Conservation (phyloP, 1,140 invertebrate genomes). For the Mya arenaria region DNA sequence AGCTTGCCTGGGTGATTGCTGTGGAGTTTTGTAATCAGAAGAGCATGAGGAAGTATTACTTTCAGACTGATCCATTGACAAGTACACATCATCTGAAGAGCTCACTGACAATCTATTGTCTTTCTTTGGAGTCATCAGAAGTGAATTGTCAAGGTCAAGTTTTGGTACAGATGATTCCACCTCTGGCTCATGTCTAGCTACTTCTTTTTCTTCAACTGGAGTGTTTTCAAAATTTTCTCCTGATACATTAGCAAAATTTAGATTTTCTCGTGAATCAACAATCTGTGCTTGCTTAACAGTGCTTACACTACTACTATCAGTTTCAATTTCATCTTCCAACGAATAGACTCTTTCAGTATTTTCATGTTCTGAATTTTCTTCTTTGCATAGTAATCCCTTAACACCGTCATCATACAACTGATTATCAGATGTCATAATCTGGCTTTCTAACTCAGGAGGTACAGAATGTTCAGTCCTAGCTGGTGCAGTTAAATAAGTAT, state of each 20-base stretch:
- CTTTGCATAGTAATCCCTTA: no score
- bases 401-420: no score
- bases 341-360: not conserved
- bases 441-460: no score
- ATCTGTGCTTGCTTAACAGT: slow-evolving; percentile 2
- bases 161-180: not conserved
- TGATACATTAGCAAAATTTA: slow-evolving; percentile 7
- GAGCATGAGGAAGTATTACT: slow-evolving; percentile 56
- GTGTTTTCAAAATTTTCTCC: slow-evolving; percentile 14
- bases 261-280: slow-evolving; percentile 40
- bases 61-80: slow-evolving; percentile 40
- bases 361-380: no score
- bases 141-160: slow-evolving; percentile 1
- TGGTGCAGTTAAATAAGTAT: not conserved
- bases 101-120: slow-evolving; percentile 13
- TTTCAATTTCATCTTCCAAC: slow-evolving; percentile 32
- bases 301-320: slow-evolving; percentile 42
- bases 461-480: no score
- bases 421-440: no score
- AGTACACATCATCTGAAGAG: slow-evolving; percentile 45
- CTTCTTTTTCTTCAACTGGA: not conserved
- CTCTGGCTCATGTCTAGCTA: not conserved
- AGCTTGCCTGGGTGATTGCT: slow-evolving; percentile 64
- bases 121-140: not conserved
- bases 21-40: slow-evolving; percentile 67